phyloP scores from a whole-genome alignment of 1,140 invertebrate genomes.

The Bombus superbus region DNA sequence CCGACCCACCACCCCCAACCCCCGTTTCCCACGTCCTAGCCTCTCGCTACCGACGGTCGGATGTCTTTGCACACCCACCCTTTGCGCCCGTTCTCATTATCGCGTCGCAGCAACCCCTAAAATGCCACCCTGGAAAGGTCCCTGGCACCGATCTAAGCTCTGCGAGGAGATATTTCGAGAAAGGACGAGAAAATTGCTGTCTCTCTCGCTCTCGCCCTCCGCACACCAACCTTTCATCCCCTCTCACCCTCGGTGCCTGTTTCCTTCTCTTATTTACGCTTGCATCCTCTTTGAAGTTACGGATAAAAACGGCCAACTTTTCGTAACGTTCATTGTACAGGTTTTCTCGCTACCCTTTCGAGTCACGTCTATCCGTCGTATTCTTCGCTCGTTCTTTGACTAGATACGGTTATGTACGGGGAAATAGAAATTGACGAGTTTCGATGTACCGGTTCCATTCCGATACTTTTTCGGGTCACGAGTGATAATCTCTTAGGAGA shows the following conservation, averaged over 20 bases:
- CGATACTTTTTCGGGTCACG: not conserved
- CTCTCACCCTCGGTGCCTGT: not conserved
- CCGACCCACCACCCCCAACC: constrained; percentile 28
- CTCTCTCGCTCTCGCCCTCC: constrained; percentile 42
- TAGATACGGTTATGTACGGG: not conserved
- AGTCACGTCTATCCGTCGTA: constrained; percentile 20
- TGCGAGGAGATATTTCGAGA: constrained; percentile 68
- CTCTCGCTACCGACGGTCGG: constrained; percentile 71
- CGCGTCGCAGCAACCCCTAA: constrained; percentile 80
- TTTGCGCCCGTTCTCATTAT: constrained; percentile 81
- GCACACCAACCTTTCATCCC: no score
- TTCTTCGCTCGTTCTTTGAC: no score
- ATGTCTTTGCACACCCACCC: constrained; percentile 79
- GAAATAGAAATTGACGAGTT: constrained; percentile 21
- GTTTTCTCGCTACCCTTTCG: not conserved
- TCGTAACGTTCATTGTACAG: constrained; percentile 51
- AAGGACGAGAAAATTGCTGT: constrained; percentile 69
- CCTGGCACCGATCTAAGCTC: constrained; percentile 73
- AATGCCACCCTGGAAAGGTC: constrained; percentile 80
- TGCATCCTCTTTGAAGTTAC: constrained; percentile 62
- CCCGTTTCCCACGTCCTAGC: constrained; percentile 61
- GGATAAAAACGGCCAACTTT: constrained; percentile 63
- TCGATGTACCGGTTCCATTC: not conserved
- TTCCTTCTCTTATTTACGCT: constrained; percentile 58
- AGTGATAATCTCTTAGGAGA: not conserved